Evolutionary conservation across 1,140 invertebrate species (phyloP).

Genomic region (Leptinotarsa lineolata): DNA sequence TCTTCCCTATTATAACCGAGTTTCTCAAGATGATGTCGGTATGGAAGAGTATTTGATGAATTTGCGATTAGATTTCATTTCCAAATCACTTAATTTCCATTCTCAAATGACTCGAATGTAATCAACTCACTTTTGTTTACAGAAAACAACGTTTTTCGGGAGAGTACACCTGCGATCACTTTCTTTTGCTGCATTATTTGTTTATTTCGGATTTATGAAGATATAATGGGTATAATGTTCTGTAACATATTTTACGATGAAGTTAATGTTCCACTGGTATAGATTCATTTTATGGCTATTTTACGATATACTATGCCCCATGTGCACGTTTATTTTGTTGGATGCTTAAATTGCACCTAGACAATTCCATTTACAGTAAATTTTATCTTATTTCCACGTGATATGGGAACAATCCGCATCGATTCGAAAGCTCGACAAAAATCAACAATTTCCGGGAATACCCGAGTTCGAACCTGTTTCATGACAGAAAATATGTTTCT

Average conservation of each 20-base stretch:
- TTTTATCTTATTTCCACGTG: conserved; percentile 4
- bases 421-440: too few species aligned
- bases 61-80: too few species aligned
- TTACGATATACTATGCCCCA: neutral
- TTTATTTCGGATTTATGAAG: neutral
- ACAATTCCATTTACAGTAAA: neutral
- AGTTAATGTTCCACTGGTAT: neutral
- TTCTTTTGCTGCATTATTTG: neutral
- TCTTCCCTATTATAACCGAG: too few species aligned
- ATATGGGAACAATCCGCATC: neutral
- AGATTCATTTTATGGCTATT: neutral
- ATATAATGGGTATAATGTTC: conserved; percentile 1
- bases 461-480: too few species aligned
- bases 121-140: too few species aligned
- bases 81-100: too few species aligned
- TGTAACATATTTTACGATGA: conserved; percentile 1
- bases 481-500: too few species aligned
- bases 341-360: neutral
- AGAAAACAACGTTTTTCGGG: too few species aligned
- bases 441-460: too few species aligned
- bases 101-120: too few species aligned
- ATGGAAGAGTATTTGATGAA: too few species aligned
- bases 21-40: too few species aligned
- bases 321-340: neutral
- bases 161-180: neutral